Evolutionary conservation across 2,113 vertebrate species (phyloP).

Genomic region (Elgaria multicarinata): DNA sequence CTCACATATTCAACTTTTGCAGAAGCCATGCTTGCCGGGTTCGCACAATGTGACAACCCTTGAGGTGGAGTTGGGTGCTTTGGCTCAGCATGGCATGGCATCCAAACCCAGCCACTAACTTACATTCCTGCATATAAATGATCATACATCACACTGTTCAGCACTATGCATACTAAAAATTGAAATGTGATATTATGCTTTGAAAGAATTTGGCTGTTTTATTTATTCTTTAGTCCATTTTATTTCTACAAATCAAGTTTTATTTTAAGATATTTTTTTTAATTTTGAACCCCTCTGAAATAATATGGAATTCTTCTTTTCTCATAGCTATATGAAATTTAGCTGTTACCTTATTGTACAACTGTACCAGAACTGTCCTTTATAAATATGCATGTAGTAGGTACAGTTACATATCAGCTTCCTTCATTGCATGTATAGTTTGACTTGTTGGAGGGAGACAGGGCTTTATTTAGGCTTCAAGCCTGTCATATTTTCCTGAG

Average conservation of each 20-base stretch:
- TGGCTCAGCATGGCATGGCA: no score
- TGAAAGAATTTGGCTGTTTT: background rate
- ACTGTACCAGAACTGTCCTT: background rate
- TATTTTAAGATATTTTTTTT: fast-evolving
- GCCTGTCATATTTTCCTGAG: background rate
- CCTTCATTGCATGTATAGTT: background rate
- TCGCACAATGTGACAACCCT: no score
- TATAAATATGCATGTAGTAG: background rate
- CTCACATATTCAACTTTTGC: no score
- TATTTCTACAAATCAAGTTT: background rate
- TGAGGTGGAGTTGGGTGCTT: no score
- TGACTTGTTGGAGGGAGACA: background rate
- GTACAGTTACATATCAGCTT: background rate
- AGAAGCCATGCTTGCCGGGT: no score
- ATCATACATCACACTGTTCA: background rate
- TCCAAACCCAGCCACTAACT: background rate
- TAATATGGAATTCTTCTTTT: background rate
- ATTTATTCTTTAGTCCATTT: background rate
- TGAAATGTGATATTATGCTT: background rate
- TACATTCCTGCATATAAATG: background rate
- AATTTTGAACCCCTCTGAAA: background rate
- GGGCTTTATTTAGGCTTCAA: background rate
- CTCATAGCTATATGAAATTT: conserved; percentile 2
- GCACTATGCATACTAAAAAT: background rate
- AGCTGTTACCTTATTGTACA: background rate